Conservation (phyloP, 2,113 vertebrate genomes). For the Myrmophylax atrothorax region DNA sequence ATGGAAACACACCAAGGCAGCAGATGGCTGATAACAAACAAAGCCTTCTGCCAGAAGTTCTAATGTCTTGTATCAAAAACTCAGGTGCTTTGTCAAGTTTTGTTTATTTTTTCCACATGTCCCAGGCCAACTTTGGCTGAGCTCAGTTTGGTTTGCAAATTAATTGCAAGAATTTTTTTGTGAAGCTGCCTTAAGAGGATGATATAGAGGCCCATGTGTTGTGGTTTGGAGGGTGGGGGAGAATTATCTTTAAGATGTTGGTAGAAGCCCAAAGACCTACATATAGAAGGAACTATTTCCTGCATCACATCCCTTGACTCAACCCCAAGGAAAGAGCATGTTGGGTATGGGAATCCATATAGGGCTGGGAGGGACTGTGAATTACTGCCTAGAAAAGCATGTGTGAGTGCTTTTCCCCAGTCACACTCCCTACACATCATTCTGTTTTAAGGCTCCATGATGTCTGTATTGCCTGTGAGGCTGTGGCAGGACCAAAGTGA, state of each 20-base stretch:
- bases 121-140: neutral
- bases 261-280: neutral
- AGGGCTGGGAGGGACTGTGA: neutral
- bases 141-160: neutral
- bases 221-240: neutral
- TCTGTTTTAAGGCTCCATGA: neutral
- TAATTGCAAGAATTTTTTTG: neutral
- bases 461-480: neutral
- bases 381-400: neutral
- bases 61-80: neutral
- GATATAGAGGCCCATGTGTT: neutral
- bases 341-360: neutral
- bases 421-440: neutral
- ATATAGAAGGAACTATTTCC: neutral
- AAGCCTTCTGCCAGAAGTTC: slow-evolving; percentile 14
- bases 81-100: neutral
- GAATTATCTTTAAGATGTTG: neutral
- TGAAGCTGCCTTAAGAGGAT: neutral
- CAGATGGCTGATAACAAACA: slow-evolving; percentile 43
- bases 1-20: neutral
- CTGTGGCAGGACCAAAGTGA: neutral
- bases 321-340: neutral
- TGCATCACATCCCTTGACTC: neutral
- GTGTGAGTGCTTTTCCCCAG: neutral
- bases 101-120: neutral